Conservation (phyloP, 2,113 vertebrate genomes). For the Acanthisitta chloris region DNA sequence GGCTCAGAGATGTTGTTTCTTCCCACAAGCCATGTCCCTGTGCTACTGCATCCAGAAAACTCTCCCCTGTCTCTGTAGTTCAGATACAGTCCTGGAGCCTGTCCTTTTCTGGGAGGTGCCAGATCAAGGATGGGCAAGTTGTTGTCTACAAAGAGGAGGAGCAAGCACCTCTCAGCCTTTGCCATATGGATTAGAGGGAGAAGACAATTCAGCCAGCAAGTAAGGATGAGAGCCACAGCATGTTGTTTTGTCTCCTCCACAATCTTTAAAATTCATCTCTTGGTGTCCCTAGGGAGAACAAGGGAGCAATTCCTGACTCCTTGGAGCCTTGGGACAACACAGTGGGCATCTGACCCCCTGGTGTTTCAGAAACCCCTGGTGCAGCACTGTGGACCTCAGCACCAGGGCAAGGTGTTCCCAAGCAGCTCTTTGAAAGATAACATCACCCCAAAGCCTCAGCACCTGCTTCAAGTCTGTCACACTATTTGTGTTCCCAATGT, state of each 20-base stretch:
- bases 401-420: background rate
- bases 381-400: background rate
- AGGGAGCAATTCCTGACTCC: background rate
- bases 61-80: background rate
- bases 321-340: background rate
- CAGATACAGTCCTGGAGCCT: background rate
- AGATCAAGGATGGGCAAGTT: background rate
- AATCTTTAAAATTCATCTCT: background rate
- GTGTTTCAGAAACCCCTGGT: background rate
- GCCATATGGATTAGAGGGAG: background rate
- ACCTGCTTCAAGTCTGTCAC: background rate
- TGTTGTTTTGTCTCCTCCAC: background rate
- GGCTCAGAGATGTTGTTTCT: background rate
- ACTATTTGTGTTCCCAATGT: no score
- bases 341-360: background rate
- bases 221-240: background rate
- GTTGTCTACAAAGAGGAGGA: background rate
- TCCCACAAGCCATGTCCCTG: fast-evolving
- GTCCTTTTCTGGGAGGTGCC: background rate
- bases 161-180: background rate
- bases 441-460: background rate
- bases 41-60: background rate
- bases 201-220: background rate
- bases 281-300: fast-evolving
- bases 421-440: background rate